Evolutionary conservation across 2,888 invertebrate genomes (phyloP).

Genomic region (Sabellastarte sp.): DNA sequence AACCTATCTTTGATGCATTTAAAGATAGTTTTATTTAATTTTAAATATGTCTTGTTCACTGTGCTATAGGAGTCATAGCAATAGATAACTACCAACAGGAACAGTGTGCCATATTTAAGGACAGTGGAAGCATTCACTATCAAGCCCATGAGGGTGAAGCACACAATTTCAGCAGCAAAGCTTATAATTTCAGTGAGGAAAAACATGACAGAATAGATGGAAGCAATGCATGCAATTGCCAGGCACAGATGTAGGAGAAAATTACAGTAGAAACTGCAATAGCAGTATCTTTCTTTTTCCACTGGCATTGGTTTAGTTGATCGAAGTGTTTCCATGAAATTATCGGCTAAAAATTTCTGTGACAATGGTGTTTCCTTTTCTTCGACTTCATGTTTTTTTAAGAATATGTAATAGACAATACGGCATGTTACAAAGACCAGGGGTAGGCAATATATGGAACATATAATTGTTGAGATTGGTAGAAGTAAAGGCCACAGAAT

Average conservation of each 20-base stretch:
- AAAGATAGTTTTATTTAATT: constrained; percentile 50
- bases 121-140: constrained; percentile 54
- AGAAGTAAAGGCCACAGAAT: constrained; percentile 38
- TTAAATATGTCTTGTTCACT: constrained; percentile 52
- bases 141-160: constrained; percentile 55
- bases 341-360: constrained; percentile 13
- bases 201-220: constrained; percentile 30
- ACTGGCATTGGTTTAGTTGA: too few species aligned
- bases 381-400: background rate
- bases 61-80: constrained; percentile 55
- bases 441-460: constrained; percentile 47
- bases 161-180: constrained; percentile 14
- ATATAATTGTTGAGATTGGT: constrained; percentile 39
- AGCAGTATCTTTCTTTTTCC: background rate
- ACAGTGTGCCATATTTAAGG: constrained; percentile 52
- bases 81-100: constrained; percentile 54
- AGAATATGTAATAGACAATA: constrained; percentile 28
- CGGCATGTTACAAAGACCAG: constrained; percentile 48
- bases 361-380: background rate
- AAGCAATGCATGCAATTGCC: constrained; percentile 3
- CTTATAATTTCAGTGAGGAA: constrained; percentile 19
- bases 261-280: background rate
- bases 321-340: constrained; percentile 4
- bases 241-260: background rate
- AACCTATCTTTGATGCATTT: constrained; percentile 50